Conservation (phyloP, 2,888 invertebrate genomes). For the Tachystola acroxantha region DNA sequence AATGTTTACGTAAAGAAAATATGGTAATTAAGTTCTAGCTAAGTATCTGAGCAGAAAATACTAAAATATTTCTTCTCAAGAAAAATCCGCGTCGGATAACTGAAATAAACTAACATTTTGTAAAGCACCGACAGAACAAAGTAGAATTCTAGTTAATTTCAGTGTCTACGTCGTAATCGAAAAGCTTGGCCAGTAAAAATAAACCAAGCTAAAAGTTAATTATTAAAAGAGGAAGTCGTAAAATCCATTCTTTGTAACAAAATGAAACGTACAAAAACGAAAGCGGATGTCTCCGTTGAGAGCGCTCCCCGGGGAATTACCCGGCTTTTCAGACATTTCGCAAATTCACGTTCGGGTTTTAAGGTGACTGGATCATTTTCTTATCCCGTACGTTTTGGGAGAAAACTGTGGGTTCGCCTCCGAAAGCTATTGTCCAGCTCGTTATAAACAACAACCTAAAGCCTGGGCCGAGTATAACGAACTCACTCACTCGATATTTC, state of each 20-base stretch:
- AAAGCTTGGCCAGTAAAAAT: conserved; percentile 22
- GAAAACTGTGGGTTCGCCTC: conserved; percentile 19
- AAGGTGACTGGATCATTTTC: conserved; percentile 46
- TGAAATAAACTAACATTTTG: too few relatives aligned
- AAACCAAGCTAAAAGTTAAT: conserved; percentile 42
- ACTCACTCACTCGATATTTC: conserved; percentile 66
- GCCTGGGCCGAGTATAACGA: conserved; percentile 47
- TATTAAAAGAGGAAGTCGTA: conserved; percentile 55
- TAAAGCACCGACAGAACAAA: too few relatives aligned
- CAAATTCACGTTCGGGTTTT: conserved; percentile 46
- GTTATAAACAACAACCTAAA: conserved; percentile 42
- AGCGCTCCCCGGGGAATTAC: conserved; percentile 36
- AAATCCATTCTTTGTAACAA: conserved; percentile 52
- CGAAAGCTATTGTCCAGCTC: conserved; percentile 37
- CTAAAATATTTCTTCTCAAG: too few relatives aligned
- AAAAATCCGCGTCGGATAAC: too few relatives aligned
- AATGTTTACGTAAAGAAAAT: too few relatives aligned
- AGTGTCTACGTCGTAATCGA: conserved; percentile 12
- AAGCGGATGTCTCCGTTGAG: conserved; percentile 45
- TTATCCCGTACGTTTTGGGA: conserved; percentile 34
- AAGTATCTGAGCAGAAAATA: too few relatives aligned
- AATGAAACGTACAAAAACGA: conserved; percentile 57
- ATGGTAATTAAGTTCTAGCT: too few relatives aligned
- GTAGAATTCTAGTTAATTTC: conserved; percentile 3
- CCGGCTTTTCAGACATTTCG: conserved; percentile 46